A percentile compares a stretch with the other conserved stretches of the same genome.
Evolutionary conservation across 2,888 invertebrate species (phyloP).

Genomic region (Leptodirus hochenwartii): DNA sequence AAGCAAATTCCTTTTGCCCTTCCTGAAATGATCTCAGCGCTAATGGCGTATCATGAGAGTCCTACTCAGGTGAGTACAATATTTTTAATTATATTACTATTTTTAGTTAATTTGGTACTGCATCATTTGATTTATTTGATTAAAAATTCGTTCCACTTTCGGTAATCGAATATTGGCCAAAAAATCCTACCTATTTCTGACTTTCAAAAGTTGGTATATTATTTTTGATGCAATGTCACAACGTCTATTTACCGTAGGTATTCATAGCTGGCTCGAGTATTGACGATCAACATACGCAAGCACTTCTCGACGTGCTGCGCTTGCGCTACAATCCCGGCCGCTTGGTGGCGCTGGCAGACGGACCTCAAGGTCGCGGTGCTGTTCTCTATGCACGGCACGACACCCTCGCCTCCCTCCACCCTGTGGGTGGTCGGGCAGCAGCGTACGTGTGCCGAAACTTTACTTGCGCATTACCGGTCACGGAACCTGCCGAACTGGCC

Average conservation of each 20-base stretch:
- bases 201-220: no score
- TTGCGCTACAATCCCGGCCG: constrained; percentile 47
- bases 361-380: constrained; percentile 26
- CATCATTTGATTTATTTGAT: no score
- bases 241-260: constrained; percentile 30
- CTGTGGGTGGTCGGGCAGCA: constrained; percentile 41
- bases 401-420: constrained; percentile 28
- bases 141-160: no score
- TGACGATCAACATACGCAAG: constrained; percentile 45
- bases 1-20: constrained; percentile 45
- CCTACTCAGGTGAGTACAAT: constrained; percentile 52
- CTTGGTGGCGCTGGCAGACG: constrained; percentile 46
- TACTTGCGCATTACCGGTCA: constrained; percentile 58
- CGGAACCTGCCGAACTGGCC: constrained; percentile 42
- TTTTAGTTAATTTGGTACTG: no score
- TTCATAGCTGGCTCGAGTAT: constrained; percentile 44
- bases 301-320: constrained; percentile 45
- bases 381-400: constrained; percentile 24
- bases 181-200: no score
- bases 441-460: constrained; percentile 66
- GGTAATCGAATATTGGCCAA: no score
- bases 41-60: constrained; percentile 47
- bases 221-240: no score
- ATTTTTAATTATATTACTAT: constrained; percentile 6
- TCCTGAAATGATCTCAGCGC: constrained; percentile 58